Evolutionary conservation across 1,140 invertebrate genomes (phyloP), one percentile per base, ranked within the genome.

Genomic region (Eumeta japonica): DNA sequence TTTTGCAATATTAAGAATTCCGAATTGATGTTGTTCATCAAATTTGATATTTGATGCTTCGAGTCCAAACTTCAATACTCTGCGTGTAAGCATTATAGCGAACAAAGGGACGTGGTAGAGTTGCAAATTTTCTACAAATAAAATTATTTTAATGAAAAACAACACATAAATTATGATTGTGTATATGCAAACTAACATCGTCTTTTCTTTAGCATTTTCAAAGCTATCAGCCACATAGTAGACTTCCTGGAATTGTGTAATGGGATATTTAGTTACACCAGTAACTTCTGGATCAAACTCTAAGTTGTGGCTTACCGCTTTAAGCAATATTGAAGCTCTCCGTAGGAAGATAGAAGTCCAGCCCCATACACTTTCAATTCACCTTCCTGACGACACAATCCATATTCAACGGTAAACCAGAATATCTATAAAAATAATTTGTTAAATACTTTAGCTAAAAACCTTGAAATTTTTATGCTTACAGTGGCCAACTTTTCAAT

Each of bases 351-450:
- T 1, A 97, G 73, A 0, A 97, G 70, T 2, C 94, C 94, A 13
- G 94, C 94, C 1, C 94, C 94, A 52, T 85, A 98, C 0, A 93
- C 94, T 64, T 94, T 95, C 0, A 94, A 45, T 49, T 93, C 77
- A 1, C 85, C 88, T 38, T 91, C 82, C 80, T 93, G 89, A 16
- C 83, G 80, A 56, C 94, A 98, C 11, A 98, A 52, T 5, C 94
- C 94, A 56, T 85, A 98, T 62, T 97, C 94, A 0, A 97, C 90
- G 0, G 94, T 97, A 55, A 97, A 97, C 94, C 94, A 97, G 65
- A 95, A 97, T 50, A 92, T 91, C 92, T 97, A 58, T 34, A 59
- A 61, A 19, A 24, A 30, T 9, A 5, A 31, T 31, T 9, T 31
- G 12, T 31, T n/a, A n/a, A 31, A 5, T 9, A 5, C 13, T 31